Evolutionary conservation across 2,797 vertebrate genomes (phyloP), one percentile per base, ranked within the genome.

Genomic region (Enteromius unitaeniatus): DNA sequence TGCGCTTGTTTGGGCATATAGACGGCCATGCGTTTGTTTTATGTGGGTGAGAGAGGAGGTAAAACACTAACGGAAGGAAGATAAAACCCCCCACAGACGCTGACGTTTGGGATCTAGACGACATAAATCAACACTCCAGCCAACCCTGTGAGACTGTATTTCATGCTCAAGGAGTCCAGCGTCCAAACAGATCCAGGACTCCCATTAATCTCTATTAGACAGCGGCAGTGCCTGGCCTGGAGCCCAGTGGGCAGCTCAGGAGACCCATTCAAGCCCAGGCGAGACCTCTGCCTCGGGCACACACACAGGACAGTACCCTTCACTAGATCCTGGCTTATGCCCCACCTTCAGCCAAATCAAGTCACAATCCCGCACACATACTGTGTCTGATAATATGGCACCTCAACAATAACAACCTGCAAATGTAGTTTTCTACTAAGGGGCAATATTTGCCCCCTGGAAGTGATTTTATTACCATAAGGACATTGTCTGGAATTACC

Each of bases 61-160:
- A 89, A 84, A 87, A 72, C 87, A 79, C 79, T 85, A 85, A 81
- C 70, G 77, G 74, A 78, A 85, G 42, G 88, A 58, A 86, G 85
- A 88, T 86, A 88, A 85, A 87, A 42, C 42, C 47, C 77, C 64
- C 74, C 72, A 78, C 82, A 90, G 91, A 91, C 91, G 88, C 83
- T 1, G 88, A 92, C 84, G 88, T 88, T 86, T 86, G 84, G 88
- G 86, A 81, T 78, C 89, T 90, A 86, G 87, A 86, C 86, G 81
- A 91, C 91, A 94, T 95, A 93, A 94, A 95, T 95, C 93, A 93
- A 91, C 65, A 88, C 89, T 92, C 89, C 92, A 92, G 91, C 89
- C 94, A 92, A 90, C 91, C 93, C 90, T 89, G 88, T 87, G 89
- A 92, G 92, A 89, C 86, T 87, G 91, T 94, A 93, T 93, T 94